Conservation (phyloP, 1,140 invertebrate species). For the Drosophila tani region DNA sequence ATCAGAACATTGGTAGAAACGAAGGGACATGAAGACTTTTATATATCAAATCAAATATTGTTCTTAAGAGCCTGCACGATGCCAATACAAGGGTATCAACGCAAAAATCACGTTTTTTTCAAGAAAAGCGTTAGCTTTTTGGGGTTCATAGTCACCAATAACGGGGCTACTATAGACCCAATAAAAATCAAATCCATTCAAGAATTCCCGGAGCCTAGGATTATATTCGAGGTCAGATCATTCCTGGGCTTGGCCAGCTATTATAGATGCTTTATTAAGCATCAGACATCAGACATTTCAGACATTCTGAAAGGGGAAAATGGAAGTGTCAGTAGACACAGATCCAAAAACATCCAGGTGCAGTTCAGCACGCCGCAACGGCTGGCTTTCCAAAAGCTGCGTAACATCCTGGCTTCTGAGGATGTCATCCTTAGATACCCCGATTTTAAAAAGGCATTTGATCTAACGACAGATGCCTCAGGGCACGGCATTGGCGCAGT, state of each 20-base stretch:
- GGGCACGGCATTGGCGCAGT: slow-evolving; percentile 31
- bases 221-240: no score
- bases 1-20: no score
- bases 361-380: not conserved
- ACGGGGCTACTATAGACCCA: slow-evolving; percentile 6
- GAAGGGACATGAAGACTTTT: no score
- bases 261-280: slow-evolving; percentile 3
- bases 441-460: slow-evolving; percentile 34
- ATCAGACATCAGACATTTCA: slow-evolving; percentile 8
- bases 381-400: not conserved
- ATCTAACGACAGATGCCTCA: slow-evolving; percentile 43
- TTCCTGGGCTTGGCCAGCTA: slow-evolving; percentile 2
- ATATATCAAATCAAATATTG: not conserved
- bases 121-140: slow-evolving; percentile 10
- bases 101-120: no score
- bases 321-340: slow-evolving; percentile 4
- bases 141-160: slow-evolving; percentile 20
- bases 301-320: slow-evolving; percentile 25
- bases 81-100: no score
- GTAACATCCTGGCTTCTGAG: no score
- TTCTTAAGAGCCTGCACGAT: slow-evolving; percentile 79
- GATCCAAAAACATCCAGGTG: not conserved
- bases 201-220: slow-evolving; percentile 4
- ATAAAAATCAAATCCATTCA: slow-evolving; percentile 9
- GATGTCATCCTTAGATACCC: no score